Evolutionary conservation across 2,113 vertebrate genomes (phyloP), one percentile per base, ranked within the genome.

Genomic region (Aramus guarauna): DNA sequence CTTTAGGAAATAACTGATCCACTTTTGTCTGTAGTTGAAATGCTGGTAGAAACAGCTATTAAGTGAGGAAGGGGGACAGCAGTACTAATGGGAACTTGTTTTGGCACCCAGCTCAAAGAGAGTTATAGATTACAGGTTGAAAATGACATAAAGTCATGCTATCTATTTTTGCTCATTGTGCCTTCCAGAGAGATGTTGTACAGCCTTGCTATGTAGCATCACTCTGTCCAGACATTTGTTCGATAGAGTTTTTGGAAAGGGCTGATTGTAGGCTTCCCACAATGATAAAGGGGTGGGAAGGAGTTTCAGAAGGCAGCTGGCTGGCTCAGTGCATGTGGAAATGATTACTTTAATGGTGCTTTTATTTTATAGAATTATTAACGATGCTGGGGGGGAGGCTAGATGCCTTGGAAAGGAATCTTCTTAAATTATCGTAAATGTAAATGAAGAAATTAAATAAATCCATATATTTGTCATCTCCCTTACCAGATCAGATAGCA

Each of bases 321-420:
- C 80, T 92, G 94, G 43, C 48, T 94, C 56, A 60, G 47, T 78
- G 62, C 88, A 95, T 85, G 66, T 96, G 96, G 95, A 94, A 97
- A 85, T 87, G 69, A 95, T 97, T 96, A 97, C 53, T 91, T 92
- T 94, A 97, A 97, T 91, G 86, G 60, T 91, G 53, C 52, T 94
- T 94, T 94, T 95, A 94, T 95, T 95, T 97, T 92, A 96, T 79
- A 75, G 86, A 89, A 92, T 94, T 97, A 97, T 97, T 97, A 95
- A 94, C 27, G 3, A 68, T 75, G 79, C 43, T 59, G 73, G n/a
- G 86, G 77, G 41, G 52, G 5, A 78, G 13, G 52, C 52, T 91
- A 85, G 83, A 94, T 82, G 92, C 41, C 69, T 94, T 84, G 73
- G 91, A 94, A 94, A 92, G 30, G 60, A 39, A 0, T 94, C 81